Evolutionary conservation across 2,888 invertebrate species (phyloP).

Genomic region (Lasioglossum villosulum): DNA sequence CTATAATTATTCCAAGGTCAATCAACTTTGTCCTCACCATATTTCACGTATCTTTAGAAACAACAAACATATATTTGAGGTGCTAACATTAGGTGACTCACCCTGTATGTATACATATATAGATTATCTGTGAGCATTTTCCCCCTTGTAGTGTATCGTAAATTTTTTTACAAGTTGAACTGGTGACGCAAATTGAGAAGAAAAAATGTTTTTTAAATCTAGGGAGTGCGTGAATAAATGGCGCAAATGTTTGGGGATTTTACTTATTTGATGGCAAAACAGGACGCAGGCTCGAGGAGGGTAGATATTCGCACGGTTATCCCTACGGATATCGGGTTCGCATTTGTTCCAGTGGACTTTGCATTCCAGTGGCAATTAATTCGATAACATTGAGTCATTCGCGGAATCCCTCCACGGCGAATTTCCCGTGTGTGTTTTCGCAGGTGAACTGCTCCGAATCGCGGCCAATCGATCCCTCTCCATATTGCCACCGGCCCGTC

Average conservation of each 20-base stretch:
- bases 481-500: not conserved
- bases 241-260: not conserved
- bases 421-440: slow-evolving; percentile 50
- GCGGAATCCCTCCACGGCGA: slow-evolving; percentile 26
- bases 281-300: not conserved
- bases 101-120: no score
- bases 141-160: no score
- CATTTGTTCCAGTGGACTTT: slow-evolving; percentile 45
- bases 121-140: no score
- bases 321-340: slow-evolving; percentile 30
- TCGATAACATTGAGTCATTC: slow-evolving; percentile 59
- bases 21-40: no score
- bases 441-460: slow-evolving; percentile 38
- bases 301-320: not conserved
- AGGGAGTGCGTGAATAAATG: not conserved
- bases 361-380: slow-evolving; percentile 59
- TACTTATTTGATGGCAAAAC: not conserved
- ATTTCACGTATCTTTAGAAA: no score
- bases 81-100: no score
- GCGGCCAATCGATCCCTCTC: slow-evolving; percentile 23
- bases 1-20: no score
- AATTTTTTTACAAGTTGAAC: not conserved
- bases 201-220: not conserved
- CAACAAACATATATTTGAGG: no score
- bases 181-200: not conserved